Evolutionary conservation across 2,797 vertebrate species (phyloP).

Genomic region (Melopsittacus undulatus): DNA sequence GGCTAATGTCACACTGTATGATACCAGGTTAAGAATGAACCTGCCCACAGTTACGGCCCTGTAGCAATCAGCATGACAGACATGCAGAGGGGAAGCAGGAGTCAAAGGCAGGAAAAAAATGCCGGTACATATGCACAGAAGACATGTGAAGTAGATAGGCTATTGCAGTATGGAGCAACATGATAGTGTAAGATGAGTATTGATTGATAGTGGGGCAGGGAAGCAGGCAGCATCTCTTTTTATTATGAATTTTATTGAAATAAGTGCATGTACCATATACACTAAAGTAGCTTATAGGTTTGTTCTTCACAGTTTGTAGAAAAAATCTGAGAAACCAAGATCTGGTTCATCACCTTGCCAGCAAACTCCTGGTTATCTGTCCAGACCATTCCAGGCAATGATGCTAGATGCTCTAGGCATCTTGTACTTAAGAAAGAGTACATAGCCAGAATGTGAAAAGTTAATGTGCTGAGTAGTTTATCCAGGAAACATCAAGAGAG

Average conservation of each 20-base stretch:
- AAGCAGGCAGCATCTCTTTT: background rate
- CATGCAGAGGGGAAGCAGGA: background rate
- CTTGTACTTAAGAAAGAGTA: background rate
- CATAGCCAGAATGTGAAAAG: background rate
- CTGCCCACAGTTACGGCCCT: background rate
- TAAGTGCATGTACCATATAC: background rate
- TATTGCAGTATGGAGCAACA: background rate
- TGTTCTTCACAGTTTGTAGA: background rate
- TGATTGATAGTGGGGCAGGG: rapidly evolving
- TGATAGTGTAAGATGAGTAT: background rate
- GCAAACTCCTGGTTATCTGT: background rate
- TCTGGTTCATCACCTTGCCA: background rate
- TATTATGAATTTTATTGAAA: background rate
- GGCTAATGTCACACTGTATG: background rate
- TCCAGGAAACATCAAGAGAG: background rate
- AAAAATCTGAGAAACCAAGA: background rate
- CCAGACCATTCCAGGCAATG: background rate
- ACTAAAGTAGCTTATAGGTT: background rate
- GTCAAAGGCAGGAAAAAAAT: background rate
- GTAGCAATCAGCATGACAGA: background rate
- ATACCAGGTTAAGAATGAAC: background rate
- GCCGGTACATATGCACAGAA: background rate
- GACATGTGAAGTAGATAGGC: background rate
- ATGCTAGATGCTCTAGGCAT: background rate
- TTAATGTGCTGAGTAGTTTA: background rate